Base-by-base conservation (phyloP, 2,888 invertebrate species). In the Empis stercorea region DNA sequence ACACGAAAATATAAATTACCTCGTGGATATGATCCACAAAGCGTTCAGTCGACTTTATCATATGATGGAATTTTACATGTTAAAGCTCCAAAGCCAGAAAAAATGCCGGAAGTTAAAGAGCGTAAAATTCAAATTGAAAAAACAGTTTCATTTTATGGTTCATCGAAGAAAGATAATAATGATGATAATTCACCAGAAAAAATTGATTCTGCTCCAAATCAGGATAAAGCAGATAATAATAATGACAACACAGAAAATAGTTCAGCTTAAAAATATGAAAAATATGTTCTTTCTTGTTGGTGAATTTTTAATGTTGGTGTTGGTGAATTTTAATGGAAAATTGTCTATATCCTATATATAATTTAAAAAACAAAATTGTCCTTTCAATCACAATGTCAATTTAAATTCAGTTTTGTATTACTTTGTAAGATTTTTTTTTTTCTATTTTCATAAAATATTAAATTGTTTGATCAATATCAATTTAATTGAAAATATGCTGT, bases 1-100 rank as follows among this genome's bases (percentile, higher is more conserved):
- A 59, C 59, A 15, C 57, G 66, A 6, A 60, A 60, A 54, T 65
- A 65, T 48, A 62, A 61, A 55, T 55, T 65, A 52, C 65, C 65
- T 1, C 55, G 65, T 6, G 61, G 62, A 51, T 65, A 65, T 23
- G 64, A 65, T 53, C 61, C 63, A 40, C 60, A 63, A 10, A 57
- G 52, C 51, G 64, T 66, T 11, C 55, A 56, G 46, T 62, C 66
- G 27, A 61, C 61, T 4, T 56, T 64, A 43, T 65, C 66, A 34
- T 61, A 60, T 14, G 65, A 65, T 47, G 66, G 65, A 45, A 62
- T 65, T 50, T 55, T 65, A n/a, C 59, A 61, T 51, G 59, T 65
- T 14, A 60, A 57, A 53, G 65, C 66, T 51, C 60, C 64, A 49
- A 66, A 66, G 45, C 61, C 63, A 30, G 20, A 27, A 2, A 10